phyloP scores from a whole-genome alignment of 2,888 invertebrate genomes.

The Unio pictorum region DNA sequence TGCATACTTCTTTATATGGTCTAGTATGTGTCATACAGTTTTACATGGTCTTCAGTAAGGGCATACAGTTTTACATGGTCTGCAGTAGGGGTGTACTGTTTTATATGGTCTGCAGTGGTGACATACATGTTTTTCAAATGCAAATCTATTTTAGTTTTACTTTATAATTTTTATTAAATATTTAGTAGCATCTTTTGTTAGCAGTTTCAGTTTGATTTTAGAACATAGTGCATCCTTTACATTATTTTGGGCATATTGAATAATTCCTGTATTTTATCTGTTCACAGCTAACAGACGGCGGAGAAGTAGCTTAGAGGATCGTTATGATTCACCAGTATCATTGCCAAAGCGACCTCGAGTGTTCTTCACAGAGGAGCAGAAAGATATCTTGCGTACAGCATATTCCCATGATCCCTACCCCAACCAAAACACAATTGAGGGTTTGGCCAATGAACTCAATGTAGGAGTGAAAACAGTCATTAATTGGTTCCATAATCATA shows the following conservation, averaged over 20 bases:
- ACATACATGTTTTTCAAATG: too few relatives aligned
- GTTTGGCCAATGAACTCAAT: constrained; percentile 90
- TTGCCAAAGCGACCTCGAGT: constrained; percentile 82
- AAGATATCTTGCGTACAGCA: constrained; percentile 93
- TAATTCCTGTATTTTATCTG: constrained; percentile 7
- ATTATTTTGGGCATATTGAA: neutral
- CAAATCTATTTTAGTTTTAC: too few relatives aligned
- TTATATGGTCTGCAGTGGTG: too few relatives aligned
- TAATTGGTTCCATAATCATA: constrained; percentile 99
- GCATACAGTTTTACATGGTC: too few relatives aligned
- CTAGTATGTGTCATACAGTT: too few relatives aligned
- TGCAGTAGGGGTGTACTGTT: too few relatives aligned
- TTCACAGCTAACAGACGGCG: constrained; percentile 82
- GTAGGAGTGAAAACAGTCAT: constrained; percentile 96
- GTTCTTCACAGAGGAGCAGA: constrained; percentile 98
- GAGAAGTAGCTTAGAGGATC: constrained; percentile 68
- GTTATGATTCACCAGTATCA: constrained; percentile 58
- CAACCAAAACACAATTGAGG: constrained; percentile 95
- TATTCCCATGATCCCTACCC: constrained; percentile 98
- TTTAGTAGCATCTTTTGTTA: neutral
- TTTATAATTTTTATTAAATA: neutral
- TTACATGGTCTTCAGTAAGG: too few relatives aligned
- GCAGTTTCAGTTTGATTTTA: neutral
- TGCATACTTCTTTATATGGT: too few relatives aligned
- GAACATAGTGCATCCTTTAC: neutral